These are phyloP conservation scores for Gymnocephalus cernua DNA, from an alignment of 2,113 vertebrate species.

Conservation along the genomic window DNA sequence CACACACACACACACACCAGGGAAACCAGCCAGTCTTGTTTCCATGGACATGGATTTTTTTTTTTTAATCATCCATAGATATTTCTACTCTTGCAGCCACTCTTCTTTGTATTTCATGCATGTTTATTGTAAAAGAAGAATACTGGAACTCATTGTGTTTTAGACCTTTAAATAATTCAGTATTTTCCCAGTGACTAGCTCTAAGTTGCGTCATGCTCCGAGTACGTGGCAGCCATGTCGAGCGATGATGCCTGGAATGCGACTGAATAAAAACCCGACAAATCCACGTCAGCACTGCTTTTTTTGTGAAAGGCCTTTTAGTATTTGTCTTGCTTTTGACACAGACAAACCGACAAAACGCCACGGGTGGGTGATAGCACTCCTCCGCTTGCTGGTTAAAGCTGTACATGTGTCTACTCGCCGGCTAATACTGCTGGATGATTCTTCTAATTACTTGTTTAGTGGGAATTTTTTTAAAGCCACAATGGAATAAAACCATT, in stretches of 20 bases:
- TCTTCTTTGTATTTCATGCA: constrained; percentile 21
- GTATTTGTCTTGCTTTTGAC: neutral
- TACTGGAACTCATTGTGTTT: neutral
- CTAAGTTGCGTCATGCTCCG: constrained; percentile 8
- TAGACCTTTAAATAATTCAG: constrained; percentile 29
- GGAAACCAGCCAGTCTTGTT: constrained; percentile 67
- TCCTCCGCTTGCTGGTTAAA: constrained; percentile 1
- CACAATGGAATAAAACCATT: neutral
- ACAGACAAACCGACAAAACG: constrained; percentile 25
- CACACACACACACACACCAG: constrained; percentile 2
- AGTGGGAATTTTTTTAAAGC: neutral
- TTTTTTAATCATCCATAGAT: constrained; percentile 35
- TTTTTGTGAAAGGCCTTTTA: neutral
- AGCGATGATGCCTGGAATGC: neutral
- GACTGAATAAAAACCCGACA: neutral
- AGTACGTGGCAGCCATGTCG: constrained; percentile 7
- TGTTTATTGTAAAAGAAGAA: constrained; percentile 30
- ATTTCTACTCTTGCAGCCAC: constrained; percentile 32
- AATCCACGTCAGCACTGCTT: neutral
- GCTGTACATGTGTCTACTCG: neutral
- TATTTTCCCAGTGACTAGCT: constrained; percentile 22
- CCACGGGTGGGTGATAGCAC: constrained; percentile 5
- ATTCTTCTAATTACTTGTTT: neutral
- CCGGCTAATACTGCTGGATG: neutral
- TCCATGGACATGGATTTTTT: constrained; percentile 69